phyloP scores from a whole-genome alignment of 1,140 invertebrate species.

The Drosophila oshimai region DNA sequence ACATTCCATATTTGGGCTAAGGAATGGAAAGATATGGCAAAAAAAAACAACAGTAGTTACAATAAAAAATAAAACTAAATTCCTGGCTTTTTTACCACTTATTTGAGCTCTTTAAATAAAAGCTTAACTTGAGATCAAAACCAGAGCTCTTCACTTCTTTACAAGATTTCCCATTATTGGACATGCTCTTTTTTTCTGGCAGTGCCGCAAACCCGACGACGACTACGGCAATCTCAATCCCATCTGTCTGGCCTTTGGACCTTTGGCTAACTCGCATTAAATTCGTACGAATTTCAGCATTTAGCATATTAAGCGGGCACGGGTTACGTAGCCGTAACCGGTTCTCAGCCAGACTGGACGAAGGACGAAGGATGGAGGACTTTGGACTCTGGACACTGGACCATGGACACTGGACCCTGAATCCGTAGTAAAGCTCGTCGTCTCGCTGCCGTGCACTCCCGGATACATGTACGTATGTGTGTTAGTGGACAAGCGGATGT shows the following conservation, averaged over 20 bases:
- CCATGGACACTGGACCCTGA: not conserved
- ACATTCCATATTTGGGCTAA: no score
- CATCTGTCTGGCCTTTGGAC: conserved; percentile 35
- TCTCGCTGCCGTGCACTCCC: conserved; percentile 54
- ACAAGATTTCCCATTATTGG: no score
- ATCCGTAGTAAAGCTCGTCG: conserved; percentile 10
- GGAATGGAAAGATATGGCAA: no score
- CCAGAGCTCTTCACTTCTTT: no score
- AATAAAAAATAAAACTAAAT: no score
- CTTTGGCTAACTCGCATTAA: conserved; percentile 63
- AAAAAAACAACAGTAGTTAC: no score
- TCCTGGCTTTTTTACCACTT: no score
- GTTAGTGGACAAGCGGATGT: conserved; percentile 64
- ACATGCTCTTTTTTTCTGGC: not conserved
- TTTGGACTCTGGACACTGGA: not conserved
- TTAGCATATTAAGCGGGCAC: conserved; percentile 72
- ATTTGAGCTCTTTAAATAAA: no score
- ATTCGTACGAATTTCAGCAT: conserved; percentile 67
- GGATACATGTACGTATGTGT: conserved; percentile 7
- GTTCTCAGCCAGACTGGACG: not conserved
- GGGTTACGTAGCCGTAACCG: conserved; percentile 26
- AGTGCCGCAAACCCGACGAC: not conserved
- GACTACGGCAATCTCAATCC: conserved; percentile 3
- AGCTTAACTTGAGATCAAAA: no score
- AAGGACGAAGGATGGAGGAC: not conserved